Conservation (phyloP, 2,113 vertebrate genomes). For the Eulemur rufifrons region DNA sequence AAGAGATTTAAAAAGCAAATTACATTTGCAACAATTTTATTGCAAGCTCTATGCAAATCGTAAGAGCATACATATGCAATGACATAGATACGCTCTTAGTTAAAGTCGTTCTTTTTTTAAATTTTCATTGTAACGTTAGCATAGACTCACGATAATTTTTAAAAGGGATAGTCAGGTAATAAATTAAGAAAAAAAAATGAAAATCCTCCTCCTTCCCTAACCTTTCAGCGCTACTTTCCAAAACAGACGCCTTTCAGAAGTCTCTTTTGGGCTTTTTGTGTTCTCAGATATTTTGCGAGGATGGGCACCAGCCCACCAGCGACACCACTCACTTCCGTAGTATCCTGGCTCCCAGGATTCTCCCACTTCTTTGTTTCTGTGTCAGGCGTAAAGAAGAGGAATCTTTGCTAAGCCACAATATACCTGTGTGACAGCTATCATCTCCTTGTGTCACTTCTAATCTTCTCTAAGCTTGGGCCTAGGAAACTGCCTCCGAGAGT, state of each 20-base stretch:
- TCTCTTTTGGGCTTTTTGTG: fast-evolving
- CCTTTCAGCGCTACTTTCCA: fast-evolving
- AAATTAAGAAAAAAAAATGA: background rate
- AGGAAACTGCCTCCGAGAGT: fast-evolving
- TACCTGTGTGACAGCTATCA: fast-evolving
- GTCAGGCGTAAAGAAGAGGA: no score
- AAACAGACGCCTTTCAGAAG: fast-evolving
- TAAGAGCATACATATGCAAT: fast-evolving
- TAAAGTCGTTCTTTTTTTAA: no score
- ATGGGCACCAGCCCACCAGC: fast-evolving
- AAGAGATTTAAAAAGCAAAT: background rate
- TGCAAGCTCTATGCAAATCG: fast-evolving
- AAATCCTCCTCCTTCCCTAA: background rate
- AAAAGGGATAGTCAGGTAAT: background rate
- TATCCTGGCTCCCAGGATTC: background rate
- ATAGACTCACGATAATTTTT: background rate
- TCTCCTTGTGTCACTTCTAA: fast-evolving
- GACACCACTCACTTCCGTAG: background rate
- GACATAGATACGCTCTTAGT: fast-evolving
- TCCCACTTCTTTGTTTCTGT: background rate
- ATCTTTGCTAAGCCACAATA: background rate
- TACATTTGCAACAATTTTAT: no score
- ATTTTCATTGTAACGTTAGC: background rate
- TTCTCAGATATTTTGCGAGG: background rate
- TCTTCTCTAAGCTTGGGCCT: background rate